These are phyloP conservation scores for Thalassoma bifasciatum DNA, from an alignment of 2,113 vertebrate species.

Conservation along the genomic window DNA sequence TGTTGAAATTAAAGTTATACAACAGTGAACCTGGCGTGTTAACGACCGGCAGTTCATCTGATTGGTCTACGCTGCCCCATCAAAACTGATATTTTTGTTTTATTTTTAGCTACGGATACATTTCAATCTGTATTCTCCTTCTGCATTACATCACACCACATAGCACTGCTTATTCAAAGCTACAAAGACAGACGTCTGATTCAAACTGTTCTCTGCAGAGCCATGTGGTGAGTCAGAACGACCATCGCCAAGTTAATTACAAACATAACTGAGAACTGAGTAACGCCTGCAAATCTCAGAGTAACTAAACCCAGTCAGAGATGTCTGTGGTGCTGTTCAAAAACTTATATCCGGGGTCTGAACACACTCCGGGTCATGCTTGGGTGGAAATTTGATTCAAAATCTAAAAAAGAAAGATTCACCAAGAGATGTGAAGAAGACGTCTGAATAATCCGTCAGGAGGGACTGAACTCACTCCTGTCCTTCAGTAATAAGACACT, in stretches of 20 bases:
- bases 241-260: background rate
- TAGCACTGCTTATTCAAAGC: background rate
- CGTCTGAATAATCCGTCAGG: background rate
- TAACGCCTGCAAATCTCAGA: background rate
- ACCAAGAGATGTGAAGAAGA: background rate
- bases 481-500: conserved; percentile 43
- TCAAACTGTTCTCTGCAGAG: background rate
- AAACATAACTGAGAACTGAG: background rate
- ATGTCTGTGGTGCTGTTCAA: background rate
- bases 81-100: too few species aligned
- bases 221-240: background rate
- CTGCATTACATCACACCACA: background rate
- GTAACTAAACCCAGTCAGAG: background rate
- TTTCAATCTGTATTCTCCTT: background rate
- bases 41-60: too few species aligned
- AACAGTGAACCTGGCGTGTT: too few species aligned
- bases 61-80: too few species aligned
- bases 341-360: background rate
- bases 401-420: background rate
- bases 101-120: too few species aligned
- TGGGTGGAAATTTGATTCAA: too few species aligned
- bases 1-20: too few species aligned
- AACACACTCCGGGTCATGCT: too few species aligned
- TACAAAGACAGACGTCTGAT: background rate
- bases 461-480: background rate